phyloP scores from a whole-genome alignment of 30 jellyfish, hydroid and myxozoan genomes.

The Hydractinia symbiolongicarpus region DNA sequence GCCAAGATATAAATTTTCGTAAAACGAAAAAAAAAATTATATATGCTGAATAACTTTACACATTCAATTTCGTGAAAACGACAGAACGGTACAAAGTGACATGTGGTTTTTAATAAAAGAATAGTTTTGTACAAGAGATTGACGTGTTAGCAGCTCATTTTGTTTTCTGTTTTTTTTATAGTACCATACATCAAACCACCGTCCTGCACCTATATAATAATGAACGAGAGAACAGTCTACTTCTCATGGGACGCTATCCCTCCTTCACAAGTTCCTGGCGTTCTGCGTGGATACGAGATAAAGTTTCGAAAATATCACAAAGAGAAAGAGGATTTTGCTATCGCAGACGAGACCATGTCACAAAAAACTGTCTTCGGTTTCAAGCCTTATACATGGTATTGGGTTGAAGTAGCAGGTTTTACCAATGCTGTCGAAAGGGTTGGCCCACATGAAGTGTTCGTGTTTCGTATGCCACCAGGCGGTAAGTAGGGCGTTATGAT shows the following conservation, averaged over 20 bases:
- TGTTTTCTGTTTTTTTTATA: neutral
- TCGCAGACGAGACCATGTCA: neutral
- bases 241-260: slow-evolving; percentile 27
- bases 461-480: slow-evolving; percentile 20
- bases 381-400: slow-evolving; percentile 19
- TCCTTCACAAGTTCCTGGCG: slow-evolving; percentile 13
- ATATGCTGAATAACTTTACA: too few species aligned
- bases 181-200: slow-evolving; percentile 21
- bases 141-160: neutral
- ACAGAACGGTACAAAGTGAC: too few species aligned
- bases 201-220: slow-evolving; percentile 2
- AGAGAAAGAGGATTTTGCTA: neutral
- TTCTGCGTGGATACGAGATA: slow-evolving; percentile 14
- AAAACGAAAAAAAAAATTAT: too few species aligned
- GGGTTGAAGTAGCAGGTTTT: slow-evolving; percentile 29
- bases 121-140: too few species aligned
- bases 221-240: slow-evolving; percentile 12
- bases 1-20: too few species aligned
- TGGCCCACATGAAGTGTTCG: slow-evolving; percentile 21
- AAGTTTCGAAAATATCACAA: neutral
- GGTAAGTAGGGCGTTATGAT: neutral
- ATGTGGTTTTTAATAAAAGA: too few species aligned
- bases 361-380: slow-evolving; percentile 2
- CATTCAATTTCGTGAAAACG: too few species aligned
- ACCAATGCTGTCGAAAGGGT: slow-evolving; percentile 7